These are phyloP conservation scores for Synanceia verrucosa DNA, from an alignment of 2,797 vertebrate species.

Conservation along the genomic window DNA sequence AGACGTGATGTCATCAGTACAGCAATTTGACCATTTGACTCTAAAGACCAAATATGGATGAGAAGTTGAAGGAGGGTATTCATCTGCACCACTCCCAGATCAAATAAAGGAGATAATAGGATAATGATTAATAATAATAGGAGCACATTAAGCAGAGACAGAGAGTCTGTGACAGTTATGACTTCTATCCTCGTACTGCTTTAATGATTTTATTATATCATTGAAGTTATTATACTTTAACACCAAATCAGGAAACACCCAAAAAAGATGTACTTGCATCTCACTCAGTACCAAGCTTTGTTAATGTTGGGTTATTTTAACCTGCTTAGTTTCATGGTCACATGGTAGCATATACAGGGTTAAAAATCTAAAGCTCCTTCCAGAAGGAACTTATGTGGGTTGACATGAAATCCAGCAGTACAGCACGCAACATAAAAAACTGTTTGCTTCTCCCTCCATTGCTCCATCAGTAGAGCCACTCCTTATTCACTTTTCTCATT, in stretches of 20 bases:
- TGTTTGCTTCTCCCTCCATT: background rate
- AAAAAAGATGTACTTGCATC: background rate
- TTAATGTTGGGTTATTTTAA: background rate
- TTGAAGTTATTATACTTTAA: background rate
- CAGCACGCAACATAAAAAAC: constrained; percentile 12
- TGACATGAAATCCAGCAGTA: constrained; percentile 30
- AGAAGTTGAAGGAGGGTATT: background rate
- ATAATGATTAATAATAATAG: too few species aligned
- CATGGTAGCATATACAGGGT: background rate
- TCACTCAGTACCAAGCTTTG: background rate
- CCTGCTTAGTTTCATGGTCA: background rate
- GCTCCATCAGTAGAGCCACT: background rate
- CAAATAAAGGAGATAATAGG: background rate
- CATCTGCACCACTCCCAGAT: background rate
- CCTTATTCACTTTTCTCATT: constrained; percentile 5
- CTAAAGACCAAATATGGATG: background rate
- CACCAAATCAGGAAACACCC: background rate
- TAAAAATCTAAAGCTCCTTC: constrained; percentile 24
- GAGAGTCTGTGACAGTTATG: background rate
- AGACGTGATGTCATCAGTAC: constrained; percentile 30
- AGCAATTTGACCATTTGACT: constrained; percentile 20
- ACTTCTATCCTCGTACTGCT: background rate
- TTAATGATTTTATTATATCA: background rate
- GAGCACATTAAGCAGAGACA: too few species aligned
- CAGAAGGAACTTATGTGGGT: background rate